phyloP scores from a whole-genome alignment of 1,140 invertebrate genomes.

The Doryteuthis pealeii region DNA sequence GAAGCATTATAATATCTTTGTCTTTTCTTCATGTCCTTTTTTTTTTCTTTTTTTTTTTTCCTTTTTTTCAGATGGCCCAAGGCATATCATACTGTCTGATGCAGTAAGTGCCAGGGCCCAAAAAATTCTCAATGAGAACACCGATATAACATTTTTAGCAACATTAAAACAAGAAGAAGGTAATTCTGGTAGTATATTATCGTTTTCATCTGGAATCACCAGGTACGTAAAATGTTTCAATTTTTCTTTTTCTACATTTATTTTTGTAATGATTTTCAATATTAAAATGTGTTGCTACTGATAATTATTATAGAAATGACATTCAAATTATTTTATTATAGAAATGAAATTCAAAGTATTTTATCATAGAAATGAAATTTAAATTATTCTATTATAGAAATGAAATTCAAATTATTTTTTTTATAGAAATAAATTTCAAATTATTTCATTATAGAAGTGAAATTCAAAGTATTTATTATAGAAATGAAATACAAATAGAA shows the following conservation, averaged over 20 bases:
- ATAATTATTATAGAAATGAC: background rate
- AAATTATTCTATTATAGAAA: background rate
- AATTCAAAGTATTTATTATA: no score
- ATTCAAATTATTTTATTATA: background rate
- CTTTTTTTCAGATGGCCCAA: slow-evolving; percentile 31
- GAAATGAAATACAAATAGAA: no score
- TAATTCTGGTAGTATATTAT: slow-evolving; percentile 45
- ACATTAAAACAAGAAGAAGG: slow-evolving; percentile 44
- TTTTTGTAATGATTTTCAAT: background rate
- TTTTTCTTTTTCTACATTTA: background rate
- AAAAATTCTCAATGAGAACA: slow-evolving; percentile 34
- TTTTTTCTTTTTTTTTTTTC: slow-evolving; percentile 4
- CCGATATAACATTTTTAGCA: slow-evolving; percentile 48
- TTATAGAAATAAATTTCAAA: no score
- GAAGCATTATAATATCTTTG: no score
- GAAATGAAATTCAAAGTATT: background rate
- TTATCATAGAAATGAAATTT: background rate
- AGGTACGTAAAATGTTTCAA: slow-evolving; percentile 31
- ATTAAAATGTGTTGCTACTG: background rate
- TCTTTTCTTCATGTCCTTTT: no score
- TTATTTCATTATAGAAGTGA: no score
- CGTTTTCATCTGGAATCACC: slow-evolving; percentile 38
- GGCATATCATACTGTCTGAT: slow-evolving; percentile 35
- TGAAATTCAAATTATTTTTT: no score
- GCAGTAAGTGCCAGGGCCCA: slow-evolving; percentile 29